A percentile compares a stretch with the other conserved stretches of the same genome.
These are phyloP conservation scores for Smutsia temminckii DNA, from an alignment of 2,797 vertebrate species.

Conservation along the genomic window DNA sequence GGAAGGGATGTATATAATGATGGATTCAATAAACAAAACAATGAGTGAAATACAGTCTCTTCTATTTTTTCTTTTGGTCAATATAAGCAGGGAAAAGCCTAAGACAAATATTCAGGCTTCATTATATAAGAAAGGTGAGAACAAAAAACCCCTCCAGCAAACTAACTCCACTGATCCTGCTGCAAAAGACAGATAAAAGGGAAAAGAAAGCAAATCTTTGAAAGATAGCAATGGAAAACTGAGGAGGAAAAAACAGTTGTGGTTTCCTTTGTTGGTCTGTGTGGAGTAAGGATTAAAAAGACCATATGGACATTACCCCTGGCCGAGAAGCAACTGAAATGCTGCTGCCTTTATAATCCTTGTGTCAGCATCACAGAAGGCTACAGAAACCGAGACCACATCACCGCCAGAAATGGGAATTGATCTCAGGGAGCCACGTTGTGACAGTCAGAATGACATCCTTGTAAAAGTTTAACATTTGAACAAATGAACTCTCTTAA, in stretches of 20 bases:
- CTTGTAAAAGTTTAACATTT: conserved; percentile 48
- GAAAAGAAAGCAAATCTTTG: conserved; percentile 58
- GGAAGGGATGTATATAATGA: not conserved
- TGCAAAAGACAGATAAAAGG: conserved; percentile 62
- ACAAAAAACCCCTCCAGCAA: conserved; percentile 61
- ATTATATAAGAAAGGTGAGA: conserved; percentile 60
- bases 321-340: conserved; percentile 16
- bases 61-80: not conserved
- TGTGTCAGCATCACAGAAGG: conserved; percentile 4
- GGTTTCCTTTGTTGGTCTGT: conserved; percentile 56
- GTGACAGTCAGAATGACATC: not conserved
- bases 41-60: not conserved
- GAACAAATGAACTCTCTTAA: conserved; percentile 33
- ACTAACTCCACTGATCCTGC: conserved; percentile 41
- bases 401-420: not conserved
- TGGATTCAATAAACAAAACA: not conserved
- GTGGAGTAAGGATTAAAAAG: conserved; percentile 53
- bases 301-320: not conserved
- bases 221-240: conserved; percentile 57
- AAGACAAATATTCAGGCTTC: conserved; percentile 36
- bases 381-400: not conserved
- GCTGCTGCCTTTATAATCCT: conserved; percentile 38
- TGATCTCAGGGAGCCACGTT: not conserved
- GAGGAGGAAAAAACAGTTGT: not conserved
- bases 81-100: not conserved